Percentiles rank a stretch among this genome's conserved stretches.
These are phyloP conservation scores for Dorcus hopei DNA, from an alignment of 2,888 invertebrate species.

Conservation along the genomic window DNA sequence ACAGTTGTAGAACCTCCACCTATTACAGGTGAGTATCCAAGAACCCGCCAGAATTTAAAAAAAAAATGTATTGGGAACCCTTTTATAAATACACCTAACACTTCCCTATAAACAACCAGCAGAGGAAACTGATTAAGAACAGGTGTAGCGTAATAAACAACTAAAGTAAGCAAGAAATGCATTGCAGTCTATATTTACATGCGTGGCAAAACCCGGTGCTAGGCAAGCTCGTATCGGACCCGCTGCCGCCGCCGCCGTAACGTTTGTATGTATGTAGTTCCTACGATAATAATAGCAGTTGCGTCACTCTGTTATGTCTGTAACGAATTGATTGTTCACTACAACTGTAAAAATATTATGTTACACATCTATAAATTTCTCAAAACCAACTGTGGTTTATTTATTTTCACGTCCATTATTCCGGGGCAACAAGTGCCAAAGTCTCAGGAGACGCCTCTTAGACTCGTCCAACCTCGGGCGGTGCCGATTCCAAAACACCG, in stretches of 20 bases:
- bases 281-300: slow-evolving; percentile 36
- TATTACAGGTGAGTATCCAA: slow-evolving; percentile 77
- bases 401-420: slow-evolving; percentile 5
- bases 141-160: slow-evolving; percentile 23
- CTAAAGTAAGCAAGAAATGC: slow-evolving; percentile 17
- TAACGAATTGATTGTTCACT: slow-evolving; percentile 29
- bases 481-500: slow-evolving; percentile 28
- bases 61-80: not conserved
- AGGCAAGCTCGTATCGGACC: slow-evolving; percentile 5
- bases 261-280: slow-evolving; percentile 13
- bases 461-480: slow-evolving; percentile 29
- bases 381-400: not conserved
- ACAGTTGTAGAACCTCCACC: slow-evolving; percentile 85
- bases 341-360: slow-evolving; percentile 25
- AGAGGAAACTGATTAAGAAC: slow-evolving; percentile 18
- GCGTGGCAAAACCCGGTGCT: slow-evolving; percentile 23
- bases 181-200: slow-evolving; percentile 28
- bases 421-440: slow-evolving; percentile 32
- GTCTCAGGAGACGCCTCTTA: slow-evolving; percentile 21
- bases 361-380: slow-evolving; percentile 10
- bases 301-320: slow-evolving; percentile 43
- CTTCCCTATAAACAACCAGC: not conserved
- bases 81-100: not conserved
- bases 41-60: not conserved
- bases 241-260: not conserved